Evolutionary conservation across 2,113 vertebrate species (phyloP).

Genomic region (Cisticola juncidis): DNA sequence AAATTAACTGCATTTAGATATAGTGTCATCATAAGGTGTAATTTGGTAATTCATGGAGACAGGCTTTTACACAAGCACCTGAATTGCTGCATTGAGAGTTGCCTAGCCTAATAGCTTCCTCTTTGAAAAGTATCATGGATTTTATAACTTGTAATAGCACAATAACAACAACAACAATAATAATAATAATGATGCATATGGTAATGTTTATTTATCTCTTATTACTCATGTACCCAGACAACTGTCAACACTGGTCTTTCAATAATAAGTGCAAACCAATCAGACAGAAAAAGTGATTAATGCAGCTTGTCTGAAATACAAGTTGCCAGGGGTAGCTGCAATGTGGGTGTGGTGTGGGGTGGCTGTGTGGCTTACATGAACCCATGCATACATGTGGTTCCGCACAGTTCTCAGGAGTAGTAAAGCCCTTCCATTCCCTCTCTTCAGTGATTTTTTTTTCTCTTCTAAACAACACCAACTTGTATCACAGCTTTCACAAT

Average conservation of each 20-base stretch:
- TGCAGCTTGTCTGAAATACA: not conserved
- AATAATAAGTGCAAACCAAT: not conserved
- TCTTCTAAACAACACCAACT: not conserved
- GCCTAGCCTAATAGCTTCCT: not conserved
- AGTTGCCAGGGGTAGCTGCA: not conserved
- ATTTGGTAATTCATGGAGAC: not conserved
- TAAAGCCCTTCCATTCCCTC: not conserved
- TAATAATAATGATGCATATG: not conserved
- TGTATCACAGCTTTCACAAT: not conserved
- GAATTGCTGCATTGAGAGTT: not conserved
- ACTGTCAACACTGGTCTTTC: not conserved
- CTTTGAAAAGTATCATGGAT: not conserved
- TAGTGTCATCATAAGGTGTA: not conserved
- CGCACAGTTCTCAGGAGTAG: not conserved
- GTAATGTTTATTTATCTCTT: not conserved
- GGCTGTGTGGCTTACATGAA: not conserved
- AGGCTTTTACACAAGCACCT: not conserved
- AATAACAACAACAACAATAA: not conserved
- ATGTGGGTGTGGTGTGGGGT: fast-evolving
- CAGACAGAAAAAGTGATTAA: not conserved
- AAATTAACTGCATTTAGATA: not conserved
- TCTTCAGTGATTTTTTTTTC: not conserved
- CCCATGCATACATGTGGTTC: fast-evolving
- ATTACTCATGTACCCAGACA: not conserved
- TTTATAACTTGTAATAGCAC: not conserved